A percentile compares a stretch with the other conserved stretches of the same genome.
These are phyloP conservation scores for Hermetia illucens DNA, from an alignment of 1,140 invertebrate genomes.

Conservation along the genomic window DNA sequence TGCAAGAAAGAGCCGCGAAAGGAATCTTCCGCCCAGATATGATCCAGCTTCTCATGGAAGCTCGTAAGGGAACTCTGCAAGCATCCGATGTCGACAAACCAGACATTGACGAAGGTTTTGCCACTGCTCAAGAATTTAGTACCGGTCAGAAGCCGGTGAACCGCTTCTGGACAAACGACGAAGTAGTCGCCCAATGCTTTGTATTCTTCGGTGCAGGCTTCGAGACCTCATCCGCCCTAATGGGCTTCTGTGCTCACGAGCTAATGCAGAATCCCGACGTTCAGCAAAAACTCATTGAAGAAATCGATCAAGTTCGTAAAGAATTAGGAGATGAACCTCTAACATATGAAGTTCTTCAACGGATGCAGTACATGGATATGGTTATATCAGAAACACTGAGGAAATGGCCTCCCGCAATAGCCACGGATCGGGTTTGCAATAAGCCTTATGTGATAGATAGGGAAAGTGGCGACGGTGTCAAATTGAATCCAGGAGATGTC, in stretches of 20 bases:
- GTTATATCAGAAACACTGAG: constrained; percentile 42
- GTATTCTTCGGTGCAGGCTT: constrained; percentile 41
- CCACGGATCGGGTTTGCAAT: constrained; percentile 39
- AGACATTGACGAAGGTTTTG: too few relatives aligned
- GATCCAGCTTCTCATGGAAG: neutral
- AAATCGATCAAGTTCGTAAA: constrained; percentile 32
- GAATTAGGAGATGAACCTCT: constrained; percentile 29
- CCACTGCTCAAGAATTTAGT: too few relatives aligned
- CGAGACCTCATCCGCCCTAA: constrained; percentile 41
- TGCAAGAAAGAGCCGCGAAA: too few relatives aligned
- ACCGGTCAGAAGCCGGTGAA: too few relatives aligned
- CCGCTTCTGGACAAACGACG: constrained; percentile 33
- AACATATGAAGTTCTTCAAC: constrained; percentile 34
- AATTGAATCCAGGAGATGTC: too few relatives aligned
- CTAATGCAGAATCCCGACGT: constrained; percentile 39
- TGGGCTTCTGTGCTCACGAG: constrained; percentile 35
- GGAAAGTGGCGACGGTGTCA: too few relatives aligned
- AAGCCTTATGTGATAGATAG: too few relatives aligned
- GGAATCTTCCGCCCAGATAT: constrained; percentile 3
- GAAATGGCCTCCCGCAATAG: constrained; percentile 35
- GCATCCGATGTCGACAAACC: too few relatives aligned
- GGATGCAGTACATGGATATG: constrained; percentile 50
- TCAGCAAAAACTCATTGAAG: constrained; percentile 40
- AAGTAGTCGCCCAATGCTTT: constrained; percentile 35
- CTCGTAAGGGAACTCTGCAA: too few relatives aligned